These are phyloP conservation scores for Plumapathes pennacea DNA, from an alignment of 92 coral and sea anemone genomes.

Conservation along the genomic window DNA sequence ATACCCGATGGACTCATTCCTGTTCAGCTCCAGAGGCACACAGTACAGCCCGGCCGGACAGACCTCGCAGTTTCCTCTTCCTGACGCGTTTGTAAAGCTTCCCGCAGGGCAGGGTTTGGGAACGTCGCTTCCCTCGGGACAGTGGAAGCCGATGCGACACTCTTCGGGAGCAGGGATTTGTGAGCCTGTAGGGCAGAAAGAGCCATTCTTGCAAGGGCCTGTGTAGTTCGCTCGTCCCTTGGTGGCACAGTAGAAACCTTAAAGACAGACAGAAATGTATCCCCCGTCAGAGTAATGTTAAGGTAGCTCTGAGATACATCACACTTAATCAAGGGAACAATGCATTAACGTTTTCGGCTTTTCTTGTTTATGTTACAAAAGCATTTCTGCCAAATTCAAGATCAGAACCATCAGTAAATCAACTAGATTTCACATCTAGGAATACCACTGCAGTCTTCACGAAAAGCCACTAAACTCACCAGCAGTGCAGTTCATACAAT, in stretches of 20 bases:
- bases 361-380: too few species aligned
- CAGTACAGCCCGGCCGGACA: slow-evolving; percentile 85
- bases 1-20: slow-evolving; percentile 79
- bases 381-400: too few species aligned
- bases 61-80: slow-evolving; percentile 56
- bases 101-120: slow-evolving; percentile 96
- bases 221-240: slow-evolving; percentile 64
- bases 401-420: too few species aligned
- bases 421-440: too few species aligned
- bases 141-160: slow-evolving; percentile 89
- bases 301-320: too few species aligned
- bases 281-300: too few species aligned
- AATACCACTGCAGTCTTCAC: too few species aligned
- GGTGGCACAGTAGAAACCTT: slow-evolving; percentile 82
- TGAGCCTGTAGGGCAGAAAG: slow-evolving; percentile 86
- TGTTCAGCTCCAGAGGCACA: slow-evolving; percentile 71
- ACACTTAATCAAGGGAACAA: background rate
- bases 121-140: slow-evolving; percentile 79
- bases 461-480: too few species aligned
- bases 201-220: slow-evolving; percentile 83
- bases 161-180: slow-evolving; percentile 47
- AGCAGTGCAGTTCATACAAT: slow-evolving; percentile 80
- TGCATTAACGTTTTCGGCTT: background rate
- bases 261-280: background rate
- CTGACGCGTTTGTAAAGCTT: slow-evolving; percentile 72